Evolutionary conservation across 2,113 vertebrate species (phyloP).

Genomic region (Poeciliopsis turrubarensis): DNA sequence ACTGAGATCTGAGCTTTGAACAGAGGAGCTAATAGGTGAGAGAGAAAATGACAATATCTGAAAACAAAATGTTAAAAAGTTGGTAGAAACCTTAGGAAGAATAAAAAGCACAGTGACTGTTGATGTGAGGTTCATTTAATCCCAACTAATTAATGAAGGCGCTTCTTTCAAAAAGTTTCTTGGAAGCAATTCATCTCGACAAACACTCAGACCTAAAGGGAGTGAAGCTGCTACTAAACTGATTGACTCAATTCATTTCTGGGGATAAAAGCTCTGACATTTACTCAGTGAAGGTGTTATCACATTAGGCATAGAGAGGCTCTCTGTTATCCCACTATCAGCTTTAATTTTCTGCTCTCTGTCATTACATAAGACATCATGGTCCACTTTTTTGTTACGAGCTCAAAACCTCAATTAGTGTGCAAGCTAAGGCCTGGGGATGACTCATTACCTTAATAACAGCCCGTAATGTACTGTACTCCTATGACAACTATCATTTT

Average conservation of each 20-base stretch:
- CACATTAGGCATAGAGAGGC: neutral
- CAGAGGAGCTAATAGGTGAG: neutral
- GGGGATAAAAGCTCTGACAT: slow-evolving; percentile 17
- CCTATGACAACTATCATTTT: slow-evolving; percentile 53
- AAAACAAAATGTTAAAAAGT: neutral
- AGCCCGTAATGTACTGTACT: slow-evolving; percentile 35
- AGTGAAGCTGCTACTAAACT: neutral
- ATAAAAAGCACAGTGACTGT: neutral
- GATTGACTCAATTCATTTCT: slow-evolving; percentile 20
- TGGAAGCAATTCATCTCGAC: neutral
- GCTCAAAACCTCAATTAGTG: slow-evolving; percentile 42
- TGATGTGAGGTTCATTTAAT: neutral
- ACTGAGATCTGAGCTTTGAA: neutral
- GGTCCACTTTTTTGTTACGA: slow-evolving; percentile 20
- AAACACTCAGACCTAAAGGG: neutral
- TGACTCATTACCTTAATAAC: slow-evolving; percentile 50
- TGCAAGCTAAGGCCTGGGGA: slow-evolving; percentile 24
- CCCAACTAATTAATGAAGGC: neutral
- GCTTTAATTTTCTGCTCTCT: slow-evolving; percentile 34
- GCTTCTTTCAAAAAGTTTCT: neutral
- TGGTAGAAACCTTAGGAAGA: neutral
- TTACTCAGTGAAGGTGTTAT: slow-evolving; percentile 19
- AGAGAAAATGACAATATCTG: neutral
- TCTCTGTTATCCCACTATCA: slow-evolving; percentile 16
- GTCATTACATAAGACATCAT: slow-evolving; percentile 40